phyloP scores from a whole-genome alignment of 1,140 invertebrate genomes.

The Pissodes strobi region DNA sequence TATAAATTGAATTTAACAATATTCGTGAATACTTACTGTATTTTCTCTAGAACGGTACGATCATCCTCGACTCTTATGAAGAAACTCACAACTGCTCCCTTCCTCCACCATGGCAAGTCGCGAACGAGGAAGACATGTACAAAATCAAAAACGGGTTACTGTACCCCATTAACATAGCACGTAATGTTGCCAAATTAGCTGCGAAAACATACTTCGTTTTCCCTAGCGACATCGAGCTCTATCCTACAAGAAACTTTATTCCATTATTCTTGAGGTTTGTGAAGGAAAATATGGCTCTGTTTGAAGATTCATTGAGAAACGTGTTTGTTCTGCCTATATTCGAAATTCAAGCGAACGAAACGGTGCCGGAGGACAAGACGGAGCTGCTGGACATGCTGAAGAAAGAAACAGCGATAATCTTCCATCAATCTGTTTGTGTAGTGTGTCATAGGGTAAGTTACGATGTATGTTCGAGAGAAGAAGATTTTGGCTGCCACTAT shows the following conservation, averaged over 20 bases:
- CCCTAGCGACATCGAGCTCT: constrained; percentile 77
- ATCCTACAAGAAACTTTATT: constrained; percentile 59
- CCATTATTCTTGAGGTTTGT: constrained; percentile 51
- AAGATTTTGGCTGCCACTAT: no score
- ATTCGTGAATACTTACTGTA: background rate
- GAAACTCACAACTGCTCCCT: constrained; percentile 34
- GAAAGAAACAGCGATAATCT: constrained; percentile 58
- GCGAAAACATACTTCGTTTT: constrained; percentile 69
- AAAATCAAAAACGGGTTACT: constrained; percentile 58
- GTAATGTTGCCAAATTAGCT: constrained; percentile 69
- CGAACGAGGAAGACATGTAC: constrained; percentile 36
- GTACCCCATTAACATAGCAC: constrained; percentile 77
- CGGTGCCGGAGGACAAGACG: constrained; percentile 52
- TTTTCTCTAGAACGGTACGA: constrained; percentile 10
- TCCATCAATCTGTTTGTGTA: constrained; percentile 64
- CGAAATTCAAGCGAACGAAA: constrained; percentile 55
- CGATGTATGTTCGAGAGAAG: background rate
- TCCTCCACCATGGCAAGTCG: constrained; percentile 20
- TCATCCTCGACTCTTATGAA: constrained; percentile 25
- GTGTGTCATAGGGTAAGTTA: constrained; percentile 60
- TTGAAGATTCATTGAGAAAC: constrained; percentile 18
- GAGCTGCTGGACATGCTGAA: constrained; percentile 56
- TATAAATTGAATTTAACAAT: background rate
- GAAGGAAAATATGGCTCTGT: constrained; percentile 15
- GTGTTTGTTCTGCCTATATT: constrained; percentile 59